Conservation (phyloP, 2,888 invertebrate genomes). For the Euzetes globulus region DNA sequence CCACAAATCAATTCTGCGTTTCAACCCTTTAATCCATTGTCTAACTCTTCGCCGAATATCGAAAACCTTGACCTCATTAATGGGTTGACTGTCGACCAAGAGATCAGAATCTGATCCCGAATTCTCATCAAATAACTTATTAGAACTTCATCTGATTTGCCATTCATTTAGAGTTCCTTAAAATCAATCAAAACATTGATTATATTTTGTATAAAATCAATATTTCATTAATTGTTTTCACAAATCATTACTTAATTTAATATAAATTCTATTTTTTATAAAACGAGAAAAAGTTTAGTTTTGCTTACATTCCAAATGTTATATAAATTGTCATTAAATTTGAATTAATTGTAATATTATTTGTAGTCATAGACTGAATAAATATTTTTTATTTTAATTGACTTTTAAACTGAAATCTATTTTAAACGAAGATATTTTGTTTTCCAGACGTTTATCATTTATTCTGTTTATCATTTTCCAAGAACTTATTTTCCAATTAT, state of each 20-base stretch:
- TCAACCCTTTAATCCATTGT: not conserved
- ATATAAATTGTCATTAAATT: not conserved
- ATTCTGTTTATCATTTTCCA: not conserved
- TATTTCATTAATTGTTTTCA: no score
- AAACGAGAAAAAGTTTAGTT: not conserved
- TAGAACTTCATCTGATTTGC: not conserved
- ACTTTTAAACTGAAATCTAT: not conserved
- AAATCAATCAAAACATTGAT: not conserved
- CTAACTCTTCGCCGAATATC: not conserved
- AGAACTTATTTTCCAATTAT: no score
- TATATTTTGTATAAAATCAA: not conserved
- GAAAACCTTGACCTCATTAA: not conserved
- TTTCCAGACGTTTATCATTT: not conserved
- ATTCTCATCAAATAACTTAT: not conserved
- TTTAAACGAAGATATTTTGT: not conserved
- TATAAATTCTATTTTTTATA: not conserved
- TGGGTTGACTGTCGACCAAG: constrained; percentile 11
- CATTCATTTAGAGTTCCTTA: constrained; percentile 8
- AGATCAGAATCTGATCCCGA: constrained; percentile 2
- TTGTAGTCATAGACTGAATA: not conserved
- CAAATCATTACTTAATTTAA: not conserved
- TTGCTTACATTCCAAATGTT: not conserved
- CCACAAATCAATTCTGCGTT: not conserved
- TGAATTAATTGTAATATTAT: not conserved
- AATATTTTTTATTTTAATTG: not conserved